Base-by-base conservation (phyloP, 2,888 invertebrate genomes). In the Macrosoma leucophasiata region DNA sequence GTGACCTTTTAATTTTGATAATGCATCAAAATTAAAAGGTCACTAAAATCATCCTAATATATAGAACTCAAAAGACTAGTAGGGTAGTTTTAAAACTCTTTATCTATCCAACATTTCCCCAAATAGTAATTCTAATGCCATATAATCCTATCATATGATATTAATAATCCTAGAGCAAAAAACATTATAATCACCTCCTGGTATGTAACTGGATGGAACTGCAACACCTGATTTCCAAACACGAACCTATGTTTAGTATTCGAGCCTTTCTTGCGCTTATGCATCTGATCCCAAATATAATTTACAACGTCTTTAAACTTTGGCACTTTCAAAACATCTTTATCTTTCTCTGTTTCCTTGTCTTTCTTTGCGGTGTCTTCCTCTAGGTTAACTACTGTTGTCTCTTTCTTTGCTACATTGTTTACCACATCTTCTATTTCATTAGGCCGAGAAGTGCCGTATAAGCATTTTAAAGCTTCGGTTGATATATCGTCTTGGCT, bases 121-220 rank as follows among this genome's bases (percentile, higher is more conserved):
- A n/a, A n/a, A n/a, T n/a, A n/a, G n/a, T n/a, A n/a, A n/a, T n/a
- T n/a, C n/a, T n/a, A n/a, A n/a, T n/a, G n/a, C n/a, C n/a, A n/a
- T n/a, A n/a, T n/a, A n/a, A n/a, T n/a, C n/a, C n/a, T n/a, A n/a
- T n/a, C n/a, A n/a, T n/a, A n/a, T n/a, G n/a, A n/a, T n/a, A n/a
- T n/a, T n/a, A n/a, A n/a, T n/a, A n/a, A n/a, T n/a, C n/a, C n/a
- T n/a, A n/a, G n/a, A n/a, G n/a, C n/a, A n/a, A n/a, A n/a, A n/a
- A n/a, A n/a, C n/a, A n/a, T n/a, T n/a, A n/a, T n/a, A n/a, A 56
- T 64, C 64, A 93, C 93, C 86, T 95, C 92, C 45, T 89, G 88
- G 70, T 90, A 94, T 9, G 91, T 88, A 21, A 85, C 71, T 4
- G 90, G 85, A 55, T 87, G 89, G 61, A 91, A 95, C 30, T 94